Conservation (phyloP, 2,888 invertebrate genomes). For the Labia minor region DNA sequence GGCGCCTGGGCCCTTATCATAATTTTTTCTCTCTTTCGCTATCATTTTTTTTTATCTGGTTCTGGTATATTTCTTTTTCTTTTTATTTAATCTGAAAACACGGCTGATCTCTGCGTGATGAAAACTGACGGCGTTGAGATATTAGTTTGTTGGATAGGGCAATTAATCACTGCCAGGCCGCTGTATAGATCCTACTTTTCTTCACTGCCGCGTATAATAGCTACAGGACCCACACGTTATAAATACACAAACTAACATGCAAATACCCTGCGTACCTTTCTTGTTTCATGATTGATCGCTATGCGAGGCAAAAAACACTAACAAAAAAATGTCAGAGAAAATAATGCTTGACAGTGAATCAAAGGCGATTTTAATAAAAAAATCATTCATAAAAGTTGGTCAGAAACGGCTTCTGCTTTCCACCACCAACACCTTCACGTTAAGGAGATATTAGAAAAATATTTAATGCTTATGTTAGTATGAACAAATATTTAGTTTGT, state of each 20-base stretch:
- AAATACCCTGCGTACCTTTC: neutral
- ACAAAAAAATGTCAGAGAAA: neutral
- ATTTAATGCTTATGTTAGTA: too few relatives aligned
- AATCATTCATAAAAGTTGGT: neutral
- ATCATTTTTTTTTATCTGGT: neutral
- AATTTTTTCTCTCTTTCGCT: neutral
- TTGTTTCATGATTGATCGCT: slow-evolving; percentile 13
- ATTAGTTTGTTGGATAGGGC: slow-evolving; percentile 17
- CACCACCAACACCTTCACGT: too few relatives aligned
- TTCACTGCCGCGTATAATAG: slow-evolving; percentile 13
- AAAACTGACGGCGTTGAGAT: slow-evolving; percentile 19
- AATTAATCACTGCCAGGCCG: slow-evolving; percentile 21
- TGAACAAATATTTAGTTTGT: too few relatives aligned
- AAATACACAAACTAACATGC: slow-evolving; percentile 13
- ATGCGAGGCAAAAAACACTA: neutral
- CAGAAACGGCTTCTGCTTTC: neutral
- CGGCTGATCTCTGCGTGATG: slow-evolving; percentile 16
- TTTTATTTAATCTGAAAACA: slow-evolving; percentile 13
- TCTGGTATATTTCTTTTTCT: neutral
- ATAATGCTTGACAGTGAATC: slow-evolving; percentile 8
- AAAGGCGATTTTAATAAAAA: slow-evolving; percentile 1
- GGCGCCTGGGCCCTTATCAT: too few relatives aligned
- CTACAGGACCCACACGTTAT: slow-evolving; percentile 15
- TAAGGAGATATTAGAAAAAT: too few relatives aligned
- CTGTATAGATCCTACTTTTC: slow-evolving; percentile 14